Base-by-base conservation (phyloP, 2,797 vertebrate species). In the Gobionotothen gibberifrons region DNA sequence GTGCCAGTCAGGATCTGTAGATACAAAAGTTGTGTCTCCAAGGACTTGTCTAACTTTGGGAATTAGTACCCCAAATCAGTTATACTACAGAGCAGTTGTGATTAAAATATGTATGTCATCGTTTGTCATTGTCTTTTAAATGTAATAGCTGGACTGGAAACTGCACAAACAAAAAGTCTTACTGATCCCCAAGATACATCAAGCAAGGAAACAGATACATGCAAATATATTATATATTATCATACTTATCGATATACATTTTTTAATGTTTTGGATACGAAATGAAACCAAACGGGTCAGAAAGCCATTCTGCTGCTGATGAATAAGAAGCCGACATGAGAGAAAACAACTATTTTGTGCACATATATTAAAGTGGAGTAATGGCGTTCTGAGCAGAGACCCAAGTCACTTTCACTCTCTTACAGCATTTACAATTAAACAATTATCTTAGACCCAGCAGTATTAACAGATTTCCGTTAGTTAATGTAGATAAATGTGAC, bases 1-100 rank as follows among this genome's bases (percentile, higher is more conserved):
- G 51, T 72, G 73, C 62, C 76, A 61, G 5, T 68, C 36, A 19
- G 21, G 77, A 85, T 87, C 55, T 43, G 47, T 26, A 71, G 72
- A 76, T 76, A 42, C 22, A 56, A 40, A 47, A 21, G 70, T 21
- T 67, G 57, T 58, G 51, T 59, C 39, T 73, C 47, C 73, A 55
- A 70, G 7, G 56, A 68, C 55, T 40, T 0, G 3, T 5, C 62
- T 14, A 43, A 40, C 42, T 59, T 29, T 40, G 21, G 22, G 17
- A 29, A 21, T 69, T 54, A 57, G 54, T 57, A 61, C 11, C 43
- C 36, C 49, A 53, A 29, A 14, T n/a, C 42, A 3, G 9, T 52
- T 40, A 16, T 4, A 49, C 15, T 58, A 58, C 10, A 52, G 40
- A 59, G 48, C 14, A 66, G 3, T n/a, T 60, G 26, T 1, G 7